These are phyloP conservation scores for Lithobates sylvaticus DNA, from an alignment of 2,797 vertebrate genomes.

Conservation along the genomic window DNA sequence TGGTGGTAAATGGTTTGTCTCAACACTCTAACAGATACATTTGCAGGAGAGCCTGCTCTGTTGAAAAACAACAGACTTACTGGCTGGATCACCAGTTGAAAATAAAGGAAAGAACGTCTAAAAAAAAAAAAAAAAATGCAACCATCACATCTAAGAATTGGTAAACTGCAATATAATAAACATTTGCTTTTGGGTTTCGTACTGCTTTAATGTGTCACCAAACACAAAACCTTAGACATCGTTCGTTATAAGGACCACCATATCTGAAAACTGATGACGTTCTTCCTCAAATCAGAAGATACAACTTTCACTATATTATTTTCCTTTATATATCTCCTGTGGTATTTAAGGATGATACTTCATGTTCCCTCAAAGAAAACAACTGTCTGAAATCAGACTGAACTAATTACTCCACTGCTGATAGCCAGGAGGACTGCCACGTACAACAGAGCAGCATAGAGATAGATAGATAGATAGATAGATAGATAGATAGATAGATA, in stretches of 20 bases:
- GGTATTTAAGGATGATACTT: background rate
- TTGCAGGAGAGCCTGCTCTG: no score
- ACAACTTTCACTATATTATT: background rate
- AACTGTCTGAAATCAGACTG: conserved; percentile 4
- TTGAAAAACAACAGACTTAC: no score
- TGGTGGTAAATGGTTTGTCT: no score
- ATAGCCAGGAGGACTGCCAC: conserved; percentile 21
- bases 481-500: background rate
- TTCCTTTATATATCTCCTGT: background rate
- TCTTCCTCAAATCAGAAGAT: no score
- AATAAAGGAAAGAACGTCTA: no score
- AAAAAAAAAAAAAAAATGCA: no score
- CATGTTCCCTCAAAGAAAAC: background rate
- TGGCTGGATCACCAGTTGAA: no score
- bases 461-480: background rate
- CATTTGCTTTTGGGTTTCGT: no score
- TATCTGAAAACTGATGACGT: background rate
- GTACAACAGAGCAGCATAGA: background rate
- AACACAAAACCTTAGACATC: background rate
- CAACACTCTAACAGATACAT: no score
- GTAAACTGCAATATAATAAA: no score
- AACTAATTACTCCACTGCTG: conserved; percentile 18
- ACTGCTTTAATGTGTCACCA: background rate
- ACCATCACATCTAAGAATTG: no score
- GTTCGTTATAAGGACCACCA: background rate